phyloP scores from a whole-genome alignment of 1,140 invertebrate species.

The Polypedilum vanderplanki region DNA sequence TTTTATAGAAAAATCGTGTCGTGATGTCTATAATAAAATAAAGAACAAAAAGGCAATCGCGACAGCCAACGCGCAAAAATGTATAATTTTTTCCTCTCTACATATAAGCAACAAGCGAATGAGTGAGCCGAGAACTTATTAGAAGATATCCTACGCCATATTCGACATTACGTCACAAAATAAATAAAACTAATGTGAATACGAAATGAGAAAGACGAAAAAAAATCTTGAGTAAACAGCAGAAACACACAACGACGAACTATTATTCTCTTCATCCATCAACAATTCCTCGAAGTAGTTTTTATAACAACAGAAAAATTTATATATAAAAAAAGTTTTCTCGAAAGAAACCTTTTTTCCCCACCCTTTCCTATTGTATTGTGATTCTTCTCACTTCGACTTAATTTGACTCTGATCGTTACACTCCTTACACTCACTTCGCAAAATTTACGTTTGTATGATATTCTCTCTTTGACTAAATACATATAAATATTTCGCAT shows the following conservation, averaged over 20 bases:
- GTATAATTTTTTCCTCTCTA: background rate
- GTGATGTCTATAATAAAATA: background rate
- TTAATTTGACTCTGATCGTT: background rate
- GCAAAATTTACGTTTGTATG: background rate
- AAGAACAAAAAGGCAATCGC: background rate
- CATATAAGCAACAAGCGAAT: background rate
- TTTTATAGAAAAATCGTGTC: background rate
- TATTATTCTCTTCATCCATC: too few species aligned
- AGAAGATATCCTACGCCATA: conserved; percentile 25
- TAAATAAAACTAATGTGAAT: background rate
- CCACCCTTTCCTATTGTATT: background rate
- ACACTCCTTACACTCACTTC: background rate
- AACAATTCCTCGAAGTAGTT: background rate
- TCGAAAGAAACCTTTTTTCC: conserved; percentile 23
- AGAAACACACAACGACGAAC: background rate
- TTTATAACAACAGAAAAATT: background rate
- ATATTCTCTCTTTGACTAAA: background rate
- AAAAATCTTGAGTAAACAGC: conserved; percentile 23
- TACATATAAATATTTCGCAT: background rate
- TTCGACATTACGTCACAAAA: conserved; percentile 17
- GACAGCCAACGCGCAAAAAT: conserved; percentile 2
- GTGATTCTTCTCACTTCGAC: background rate
- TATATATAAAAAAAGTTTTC: background rate
- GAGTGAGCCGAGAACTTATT: background rate
- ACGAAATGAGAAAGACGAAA: background rate